Evolutionary conservation across 1,140 invertebrate genomes (phyloP).

Genomic region (Musca vetustissima): DNA sequence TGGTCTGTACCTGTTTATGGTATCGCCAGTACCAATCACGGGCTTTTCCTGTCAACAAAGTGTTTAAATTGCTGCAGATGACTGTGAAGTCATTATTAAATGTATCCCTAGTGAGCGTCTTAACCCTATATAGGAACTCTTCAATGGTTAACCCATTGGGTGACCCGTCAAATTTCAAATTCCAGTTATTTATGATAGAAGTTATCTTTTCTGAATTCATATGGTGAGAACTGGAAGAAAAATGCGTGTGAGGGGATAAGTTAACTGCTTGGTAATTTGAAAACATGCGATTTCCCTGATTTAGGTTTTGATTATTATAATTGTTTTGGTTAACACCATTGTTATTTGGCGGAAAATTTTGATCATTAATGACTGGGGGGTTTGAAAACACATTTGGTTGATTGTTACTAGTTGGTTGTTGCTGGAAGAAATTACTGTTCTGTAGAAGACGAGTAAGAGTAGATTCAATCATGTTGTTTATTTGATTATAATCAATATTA

Average conservation of each 20-base stretch:
- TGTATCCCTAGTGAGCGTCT: neutral
- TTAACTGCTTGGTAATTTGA: neutral
- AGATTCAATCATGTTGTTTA: neutral
- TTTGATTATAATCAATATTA: neutral
- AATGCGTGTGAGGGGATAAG: neutral
- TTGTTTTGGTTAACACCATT: neutral
- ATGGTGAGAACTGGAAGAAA: neutral
- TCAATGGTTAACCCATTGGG: neutral
- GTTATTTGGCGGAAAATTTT: neutral
- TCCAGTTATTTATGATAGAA: neutral
- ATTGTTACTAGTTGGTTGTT: too few relatives aligned
- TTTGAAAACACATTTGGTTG: neutral
- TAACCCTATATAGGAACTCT: conserved; percentile 2
- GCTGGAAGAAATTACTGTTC: too few relatives aligned
- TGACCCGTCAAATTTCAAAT: neutral
- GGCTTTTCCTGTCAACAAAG: neutral
- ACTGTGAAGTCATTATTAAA: neutral
- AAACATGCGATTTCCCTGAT: neutral
- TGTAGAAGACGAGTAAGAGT: too few relatives aligned
- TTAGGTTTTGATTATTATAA: neutral
- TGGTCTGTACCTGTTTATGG: neutral
- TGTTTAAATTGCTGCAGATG: neutral
- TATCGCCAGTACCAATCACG: conserved; percentile 5
- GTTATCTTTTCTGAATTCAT: neutral
- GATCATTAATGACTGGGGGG: neutral